Percentiles rank a stretch among this genome's conserved stretches.
These are phyloP conservation scores for Hormaphis cornu DNA, from an alignment of 1,140 invertebrate species.

Conservation along the genomic window DNA sequence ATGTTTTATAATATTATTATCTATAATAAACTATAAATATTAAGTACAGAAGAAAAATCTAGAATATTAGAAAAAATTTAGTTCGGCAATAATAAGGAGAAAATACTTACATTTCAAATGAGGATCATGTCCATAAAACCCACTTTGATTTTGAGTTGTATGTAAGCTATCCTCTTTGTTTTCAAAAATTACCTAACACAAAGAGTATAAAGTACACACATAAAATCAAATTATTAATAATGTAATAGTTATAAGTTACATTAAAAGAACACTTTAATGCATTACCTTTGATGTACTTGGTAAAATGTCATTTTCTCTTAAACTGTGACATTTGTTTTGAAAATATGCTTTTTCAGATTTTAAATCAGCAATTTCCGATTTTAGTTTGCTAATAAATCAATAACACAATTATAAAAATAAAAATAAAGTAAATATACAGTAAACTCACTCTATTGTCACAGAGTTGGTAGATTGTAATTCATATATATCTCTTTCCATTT, in stretches of 20 bases:
- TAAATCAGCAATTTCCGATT: not conserved
- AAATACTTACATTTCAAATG: conserved; percentile 63
- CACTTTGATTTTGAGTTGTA: not conserved
- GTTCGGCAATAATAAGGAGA: no score
- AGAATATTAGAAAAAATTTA: no score
- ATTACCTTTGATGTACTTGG: not conserved
- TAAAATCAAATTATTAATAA: not conserved
- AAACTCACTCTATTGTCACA: not conserved
- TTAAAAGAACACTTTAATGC: no score
- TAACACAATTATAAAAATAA: not conserved
- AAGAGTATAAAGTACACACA: not conserved
- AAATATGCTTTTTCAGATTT: conserved; percentile 6
- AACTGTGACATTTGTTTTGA: not conserved
- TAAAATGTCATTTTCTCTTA: not conserved
- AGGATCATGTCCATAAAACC: conserved; percentile 75
- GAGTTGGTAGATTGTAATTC: not conserved
- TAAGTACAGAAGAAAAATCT: no score
- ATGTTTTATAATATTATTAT: no score
- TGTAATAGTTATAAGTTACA: no score
- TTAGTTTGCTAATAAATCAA: not conserved
- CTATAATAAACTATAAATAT: no score
- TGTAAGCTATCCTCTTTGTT: not conserved
- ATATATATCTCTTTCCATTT: not conserved
- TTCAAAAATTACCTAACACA: not conserved
- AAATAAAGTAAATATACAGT: not conserved